Percentiles rank a stretch among this genome's conserved stretches.
Evolutionary conservation across 2,888 invertebrate genomes (phyloP).

Genomic region (Drosophila kambysellisi): DNA sequence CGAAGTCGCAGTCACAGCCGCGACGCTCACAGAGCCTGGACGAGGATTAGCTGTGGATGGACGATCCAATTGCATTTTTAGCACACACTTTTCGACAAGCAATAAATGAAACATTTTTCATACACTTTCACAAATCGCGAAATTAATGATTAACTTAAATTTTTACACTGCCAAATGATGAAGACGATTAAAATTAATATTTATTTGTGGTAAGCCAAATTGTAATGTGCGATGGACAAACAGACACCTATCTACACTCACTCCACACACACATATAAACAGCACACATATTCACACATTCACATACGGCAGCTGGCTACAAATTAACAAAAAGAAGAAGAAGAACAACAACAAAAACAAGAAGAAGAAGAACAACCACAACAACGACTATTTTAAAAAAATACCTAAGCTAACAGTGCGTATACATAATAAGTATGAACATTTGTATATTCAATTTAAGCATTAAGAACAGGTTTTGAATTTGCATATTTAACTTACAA

Average conservation of each 20-base stretch:
- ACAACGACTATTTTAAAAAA: conserved; percentile 83
- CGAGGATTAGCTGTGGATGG: conserved; percentile 59
- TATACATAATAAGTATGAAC: conserved; percentile 67
- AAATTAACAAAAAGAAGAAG: conserved; percentile 56
- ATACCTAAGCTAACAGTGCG: conserved; percentile 72
- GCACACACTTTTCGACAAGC: conserved; percentile 59
- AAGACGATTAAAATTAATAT: conserved; percentile 48
- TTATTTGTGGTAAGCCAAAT: conserved; percentile 71
- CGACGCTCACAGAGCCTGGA: conserved; percentile 74
- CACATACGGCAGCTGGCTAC: conserved; percentile 57
- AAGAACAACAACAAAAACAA: conserved; percentile 35
- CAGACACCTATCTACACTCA: conserved; percentile 23
- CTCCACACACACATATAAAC: conserved; percentile 19
- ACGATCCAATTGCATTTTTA: conserved; percentile 43
- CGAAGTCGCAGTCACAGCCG: conserved; percentile 55
- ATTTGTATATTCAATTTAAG: conserved; percentile 77
- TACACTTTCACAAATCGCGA: conserved; percentile 33
- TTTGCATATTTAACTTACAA: conserved; percentile 70
- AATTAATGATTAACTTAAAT: conserved; percentile 59
- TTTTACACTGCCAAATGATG: conserved; percentile 80
- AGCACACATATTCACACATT: conserved; percentile 33
- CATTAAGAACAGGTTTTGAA: conserved; percentile 77
- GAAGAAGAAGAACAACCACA: conserved; percentile 55
- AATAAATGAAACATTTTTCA: conserved; percentile 58
- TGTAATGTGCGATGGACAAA: conserved; percentile 47